A percentile compares a stretch with the other conserved stretches of the same genome.
phyloP scores from a whole-genome alignment of 2,113 vertebrate species.

The Nesogale talazaci region DNA sequence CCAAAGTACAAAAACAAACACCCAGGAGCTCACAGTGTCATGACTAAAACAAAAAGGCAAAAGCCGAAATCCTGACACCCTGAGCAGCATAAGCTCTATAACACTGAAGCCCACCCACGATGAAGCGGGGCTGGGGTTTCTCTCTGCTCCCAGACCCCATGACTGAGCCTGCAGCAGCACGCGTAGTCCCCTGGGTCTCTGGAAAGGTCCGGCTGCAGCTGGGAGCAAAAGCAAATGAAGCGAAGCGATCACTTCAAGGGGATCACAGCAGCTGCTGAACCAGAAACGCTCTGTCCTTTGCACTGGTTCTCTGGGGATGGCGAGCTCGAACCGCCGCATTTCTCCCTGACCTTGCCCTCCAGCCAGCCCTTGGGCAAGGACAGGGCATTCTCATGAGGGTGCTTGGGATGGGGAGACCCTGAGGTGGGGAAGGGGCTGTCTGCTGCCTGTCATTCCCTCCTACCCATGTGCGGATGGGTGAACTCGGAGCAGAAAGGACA shows the following conservation, averaged over 20 bases:
- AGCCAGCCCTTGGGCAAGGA: slow-evolving; percentile 66
- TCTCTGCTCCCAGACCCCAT: background rate
- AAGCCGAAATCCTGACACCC: background rate
- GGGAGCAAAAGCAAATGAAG: slow-evolving; percentile 30
- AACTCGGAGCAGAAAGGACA: too few species aligned
- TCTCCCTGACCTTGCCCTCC: background rate
- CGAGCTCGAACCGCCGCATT: slow-evolving; percentile 55
- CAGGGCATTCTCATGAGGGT: slow-evolving; percentile 61
- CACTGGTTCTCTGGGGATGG: slow-evolving; percentile 25
- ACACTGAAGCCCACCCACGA: background rate
- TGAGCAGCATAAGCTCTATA: background rate
- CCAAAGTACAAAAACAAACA: too few species aligned
- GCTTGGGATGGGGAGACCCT: slow-evolving; percentile 64
- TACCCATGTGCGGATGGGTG: too few species aligned
- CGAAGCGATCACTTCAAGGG: slow-evolving; percentile 46
- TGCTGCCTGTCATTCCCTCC: background rate
- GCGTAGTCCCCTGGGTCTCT: background rate
- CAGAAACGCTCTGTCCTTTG: slow-evolving; percentile 74
- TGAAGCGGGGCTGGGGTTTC: background rate
- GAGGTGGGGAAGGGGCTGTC: background rate
- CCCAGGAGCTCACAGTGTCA: too few species aligned
- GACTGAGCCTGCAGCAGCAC: background rate
- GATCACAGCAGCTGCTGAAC: slow-evolving; percentile 51
- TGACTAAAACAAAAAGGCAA: too few species aligned
- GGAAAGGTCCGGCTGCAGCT: background rate